Conservation (phyloP, 2,888 invertebrate genomes). For the Drosophila hawaiiensis region DNA sequence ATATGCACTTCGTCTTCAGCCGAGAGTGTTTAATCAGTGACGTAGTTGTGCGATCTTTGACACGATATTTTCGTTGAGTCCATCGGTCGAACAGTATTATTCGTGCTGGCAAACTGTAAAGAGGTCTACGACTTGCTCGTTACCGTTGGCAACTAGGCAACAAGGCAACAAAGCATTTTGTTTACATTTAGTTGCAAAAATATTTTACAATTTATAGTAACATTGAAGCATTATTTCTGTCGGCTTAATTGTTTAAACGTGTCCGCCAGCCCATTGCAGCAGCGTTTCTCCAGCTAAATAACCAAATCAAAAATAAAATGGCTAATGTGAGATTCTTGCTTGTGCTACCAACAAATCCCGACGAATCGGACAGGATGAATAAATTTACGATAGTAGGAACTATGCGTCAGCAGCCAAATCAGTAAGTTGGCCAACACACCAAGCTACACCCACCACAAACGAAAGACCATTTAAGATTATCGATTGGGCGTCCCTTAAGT, state of each 20-base stretch:
- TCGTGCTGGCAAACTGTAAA: conserved; percentile 45
- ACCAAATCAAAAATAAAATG: conserved; percentile 49
- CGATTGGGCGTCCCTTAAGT: conserved; percentile 37
- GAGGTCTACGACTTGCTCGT: conserved; percentile 39
- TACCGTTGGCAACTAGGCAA: conserved; percentile 55
- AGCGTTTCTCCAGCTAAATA: not conserved
- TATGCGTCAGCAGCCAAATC: conserved; percentile 71
- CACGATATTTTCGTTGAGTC: conserved; percentile 30
- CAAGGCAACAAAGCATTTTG: conserved; percentile 18
- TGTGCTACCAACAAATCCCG: conserved; percentile 70
- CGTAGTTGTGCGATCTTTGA: conserved; percentile 57
- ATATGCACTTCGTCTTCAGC: conserved; percentile 45
- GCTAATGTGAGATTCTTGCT: conserved; percentile 72
- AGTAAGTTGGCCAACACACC: conserved; percentile 74
- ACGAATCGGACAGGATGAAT: conserved; percentile 63
- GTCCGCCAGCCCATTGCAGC: not conserved
- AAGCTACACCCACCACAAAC: not conserved
- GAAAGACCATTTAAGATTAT: conserved; percentile 40
- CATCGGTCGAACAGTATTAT: conserved; percentile 50
- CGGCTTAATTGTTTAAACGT: conserved; percentile 39
- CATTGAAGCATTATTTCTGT: conserved; percentile 10
- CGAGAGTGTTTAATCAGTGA: conserved; percentile 57
- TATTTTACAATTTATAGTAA: conserved; percentile 32
- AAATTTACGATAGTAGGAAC: conserved; percentile 80
- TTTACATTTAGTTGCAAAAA: conserved; percentile 39